Base-by-base conservation (phyloP, 2,888 invertebrate genomes). In the Scaptomyza cyrtandrae region DNA sequence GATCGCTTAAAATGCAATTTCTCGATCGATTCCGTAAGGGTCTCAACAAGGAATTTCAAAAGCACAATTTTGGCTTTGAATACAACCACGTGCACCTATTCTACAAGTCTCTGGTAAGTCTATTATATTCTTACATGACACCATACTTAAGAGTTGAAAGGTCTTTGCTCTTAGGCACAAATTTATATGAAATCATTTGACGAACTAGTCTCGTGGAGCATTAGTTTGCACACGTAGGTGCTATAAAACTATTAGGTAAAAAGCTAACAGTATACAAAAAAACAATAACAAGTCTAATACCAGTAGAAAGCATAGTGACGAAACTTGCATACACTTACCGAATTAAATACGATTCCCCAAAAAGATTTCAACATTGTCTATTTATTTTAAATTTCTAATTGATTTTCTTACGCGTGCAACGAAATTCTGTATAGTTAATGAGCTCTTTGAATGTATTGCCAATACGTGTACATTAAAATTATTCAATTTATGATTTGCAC, bases 31-130 rank as follows among this genome's bases (percentile, higher is more conserved):
- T 87, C 60, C 71, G 80, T 19, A 86, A 89, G 45, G 80, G 71
- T 45, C 74, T 91, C 41, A 71, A 75, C 67, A 86, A 86, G 58
- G 92, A 92, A 80, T 75, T 91, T 55, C 85, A 88, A 61, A 69
- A 86, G 54, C 71, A 78, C 19, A 91, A 92, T 66, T 91, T 91
- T 41, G 89, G 91, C 29, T 91, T 91, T 48, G 74, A 88, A 48
- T 89, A 88, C 63, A 75, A 76, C 50, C 86, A 89, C 50, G 83
- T 90, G 14, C 91, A 91, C 48, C 80, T 90, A 54, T 92, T 92
- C 78, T 90, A 91, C 68, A 88, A 87, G 71, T 92, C 92, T 19
- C 91, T 91, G 90, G 92, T 91, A 86, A 83, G 80, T 76, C 5
- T 29, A 19, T 19, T 19, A 19, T 19, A 2, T 14, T 63, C 39